Base-by-base conservation (phyloP, 2,888 invertebrate genomes). In the Euproctis similis region DNA sequence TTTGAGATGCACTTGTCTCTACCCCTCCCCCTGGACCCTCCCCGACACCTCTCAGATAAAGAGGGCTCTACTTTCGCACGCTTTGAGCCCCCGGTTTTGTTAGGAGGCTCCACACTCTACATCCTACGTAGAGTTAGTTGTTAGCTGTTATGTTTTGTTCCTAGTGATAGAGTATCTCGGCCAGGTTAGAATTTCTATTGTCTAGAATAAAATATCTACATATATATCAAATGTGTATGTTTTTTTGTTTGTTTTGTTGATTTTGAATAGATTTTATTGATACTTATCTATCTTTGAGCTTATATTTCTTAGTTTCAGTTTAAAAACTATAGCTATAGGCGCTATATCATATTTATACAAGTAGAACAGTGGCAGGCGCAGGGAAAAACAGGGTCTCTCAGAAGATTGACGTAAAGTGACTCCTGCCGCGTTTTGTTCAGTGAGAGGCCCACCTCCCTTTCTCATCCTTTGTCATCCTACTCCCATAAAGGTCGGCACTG, bases 1-100 rank as follows among this genome's bases (percentile, higher is more conserved):
- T 84, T 84, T 84, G 82, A 84, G 82, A 81, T 82, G 82, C 82
- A 84, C 82, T 82, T 82, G 82, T 80, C 67, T 40, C 47, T 45
- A 36, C 41, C 39, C 43, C 12, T 2, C 21, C 21, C 10, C 10
- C 10, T 10, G n/a, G n/a, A n/a, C n/a, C n/a, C n/a, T n/a, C n/a
- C n/a, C 56, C 59, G 56, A 62, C 70, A 67, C 69, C 74, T 74
- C 77, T 77, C 55, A 70, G 76, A 76, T 78, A 75, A 74, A 77
- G 80, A 72, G 81, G 77, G 77, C 71, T 77, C 80, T 69, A 75
- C 74, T 77, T 77, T 77, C 72, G 72, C 73, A 62, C 67, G 77
- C 81, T 81, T 80, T 80, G 81, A 78, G 74, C 61, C 58, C 59
- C 64, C 63, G 67, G 77, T 76, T 73, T 73, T 78, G 75, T 75